Percentiles rank a stretch among this genome's conserved stretches.
Evolutionary conservation across 2,113 vertebrate species (phyloP).

Genomic region (Plestiodon gilberti): DNA sequence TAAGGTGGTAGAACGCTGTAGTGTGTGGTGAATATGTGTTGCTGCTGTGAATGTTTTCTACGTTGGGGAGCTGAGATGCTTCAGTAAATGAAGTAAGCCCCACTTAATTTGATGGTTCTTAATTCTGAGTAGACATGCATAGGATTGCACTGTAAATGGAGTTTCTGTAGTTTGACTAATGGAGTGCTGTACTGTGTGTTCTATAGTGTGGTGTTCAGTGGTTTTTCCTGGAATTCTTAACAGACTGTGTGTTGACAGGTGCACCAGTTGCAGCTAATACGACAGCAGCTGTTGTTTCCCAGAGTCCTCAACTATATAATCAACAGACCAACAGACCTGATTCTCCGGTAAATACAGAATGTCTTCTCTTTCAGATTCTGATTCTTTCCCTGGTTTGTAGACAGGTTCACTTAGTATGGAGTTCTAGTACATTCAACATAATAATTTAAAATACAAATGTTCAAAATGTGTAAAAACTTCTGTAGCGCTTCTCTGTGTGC

Average conservation of each 20-base stretch:
- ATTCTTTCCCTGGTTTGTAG: not conserved
- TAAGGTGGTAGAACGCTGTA: not conserved
- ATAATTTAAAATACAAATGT: not conserved
- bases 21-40: no score
- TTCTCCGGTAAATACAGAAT: slow-evolving; percentile 81
- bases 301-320: slow-evolving; percentile 90
- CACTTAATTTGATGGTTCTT: no score
- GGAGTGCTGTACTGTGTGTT: slow-evolving; percentile 22
- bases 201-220: no score
- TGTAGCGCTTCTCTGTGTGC: not conserved
- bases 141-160: not conserved
- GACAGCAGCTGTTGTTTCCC: slow-evolving; percentile 91
- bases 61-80: no score
- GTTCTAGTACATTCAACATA: not conserved
- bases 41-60: no score
- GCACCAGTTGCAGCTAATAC: slow-evolving; percentile 82
- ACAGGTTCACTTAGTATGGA: not conserved
- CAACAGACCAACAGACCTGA: slow-evolving; percentile 85
- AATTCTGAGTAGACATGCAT: not conserved
- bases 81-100: slow-evolving; percentile 24
- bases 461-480: not conserved
- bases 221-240: slow-evolving; percentile 7
- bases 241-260: slow-evolving; percentile 66
- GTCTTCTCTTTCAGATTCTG: slow-evolving; percentile 13
- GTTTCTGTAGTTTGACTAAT: slow-evolving; percentile 34